Conservation (phyloP, 2,113 vertebrate species). For the Hippolais icterina region DNA sequence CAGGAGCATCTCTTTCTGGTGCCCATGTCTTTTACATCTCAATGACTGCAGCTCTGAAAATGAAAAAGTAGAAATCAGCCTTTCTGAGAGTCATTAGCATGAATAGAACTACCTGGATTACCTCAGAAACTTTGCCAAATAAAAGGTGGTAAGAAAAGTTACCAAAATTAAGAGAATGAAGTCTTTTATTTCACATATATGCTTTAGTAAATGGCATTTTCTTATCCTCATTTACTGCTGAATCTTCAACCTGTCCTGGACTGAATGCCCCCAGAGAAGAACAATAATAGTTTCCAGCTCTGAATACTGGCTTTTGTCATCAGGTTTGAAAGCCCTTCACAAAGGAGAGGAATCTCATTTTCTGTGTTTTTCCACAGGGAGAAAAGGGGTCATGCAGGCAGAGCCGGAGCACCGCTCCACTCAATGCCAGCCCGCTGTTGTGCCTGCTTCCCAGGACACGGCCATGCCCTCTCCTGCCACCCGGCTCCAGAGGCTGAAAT, state of each 20-base stretch:
- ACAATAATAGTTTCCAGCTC: constrained; percentile 45
- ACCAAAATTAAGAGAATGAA: neutral
- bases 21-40: neutral
- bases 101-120: neutral
- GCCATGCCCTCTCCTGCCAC: neutral
- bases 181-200: neutral
- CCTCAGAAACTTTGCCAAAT: neutral
- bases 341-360: constrained; percentile 61
- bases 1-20: neutral
- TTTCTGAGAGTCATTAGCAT: neutral
- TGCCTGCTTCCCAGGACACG: neutral
- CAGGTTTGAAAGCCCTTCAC: constrained; percentile 50
- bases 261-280: constrained; percentile 42
- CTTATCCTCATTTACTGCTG: constrained; percentile 2
- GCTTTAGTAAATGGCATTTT: neutral
- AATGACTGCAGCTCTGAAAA: neutral
- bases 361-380: constrained; percentile 51
- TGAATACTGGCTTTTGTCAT: constrained; percentile 59
- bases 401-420: neutral
- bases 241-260: constrained; percentile 30
- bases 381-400: neutral
- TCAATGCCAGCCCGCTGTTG: neutral
- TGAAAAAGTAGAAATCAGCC: neutral
- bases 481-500: neutral
- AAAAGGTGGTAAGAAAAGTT: neutral